phyloP scores from a whole-genome alignment of 2,113 vertebrate species.

The Pontoporia blainvillei region DNA sequence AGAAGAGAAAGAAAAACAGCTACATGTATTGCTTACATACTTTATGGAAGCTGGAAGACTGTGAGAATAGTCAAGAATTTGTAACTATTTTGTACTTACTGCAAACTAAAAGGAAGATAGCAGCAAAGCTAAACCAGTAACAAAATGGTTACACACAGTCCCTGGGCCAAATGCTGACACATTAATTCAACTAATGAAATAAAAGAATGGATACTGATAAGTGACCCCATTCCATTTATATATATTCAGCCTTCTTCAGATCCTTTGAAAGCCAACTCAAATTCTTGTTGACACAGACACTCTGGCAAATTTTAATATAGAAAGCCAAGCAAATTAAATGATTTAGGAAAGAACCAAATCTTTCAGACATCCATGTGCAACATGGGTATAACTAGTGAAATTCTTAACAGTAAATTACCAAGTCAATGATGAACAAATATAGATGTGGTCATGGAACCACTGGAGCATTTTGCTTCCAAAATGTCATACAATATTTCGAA shows the following conservation, averaged over 20 bases:
- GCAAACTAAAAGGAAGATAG: background rate
- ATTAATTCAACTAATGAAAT: slow-evolving; percentile 51
- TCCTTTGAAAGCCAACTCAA: slow-evolving; percentile 20
- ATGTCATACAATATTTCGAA: background rate
- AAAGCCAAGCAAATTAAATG: slow-evolving; percentile 18
- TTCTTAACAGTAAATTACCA: background rate
- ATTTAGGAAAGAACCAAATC: background rate
- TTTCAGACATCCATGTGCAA: background rate
- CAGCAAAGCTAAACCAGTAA: slow-evolving; percentile 34
- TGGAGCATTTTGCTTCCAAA: background rate
- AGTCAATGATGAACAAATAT: background rate
- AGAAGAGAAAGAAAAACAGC: background rate
- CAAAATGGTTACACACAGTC: slow-evolving; percentile 3
- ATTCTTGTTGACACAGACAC: slow-evolving; percentile 37
- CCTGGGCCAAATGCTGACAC: slow-evolving; percentile 24
- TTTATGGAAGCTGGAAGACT: background rate
- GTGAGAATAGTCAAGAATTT: background rate
- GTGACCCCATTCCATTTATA: slow-evolving; percentile 24
- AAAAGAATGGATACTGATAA: slow-evolving; percentile 36
- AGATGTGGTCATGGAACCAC: background rate
- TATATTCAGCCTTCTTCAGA: background rate
- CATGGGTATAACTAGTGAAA: background rate
- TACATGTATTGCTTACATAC: background rate
- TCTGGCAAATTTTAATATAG: slow-evolving; percentile 17
- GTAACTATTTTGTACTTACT: background rate